Percentiles rank a stretch among this genome's conserved stretches.
Conservation (phyloP, 2,888 invertebrate genomes). For the Drosophila atripex region DNA sequence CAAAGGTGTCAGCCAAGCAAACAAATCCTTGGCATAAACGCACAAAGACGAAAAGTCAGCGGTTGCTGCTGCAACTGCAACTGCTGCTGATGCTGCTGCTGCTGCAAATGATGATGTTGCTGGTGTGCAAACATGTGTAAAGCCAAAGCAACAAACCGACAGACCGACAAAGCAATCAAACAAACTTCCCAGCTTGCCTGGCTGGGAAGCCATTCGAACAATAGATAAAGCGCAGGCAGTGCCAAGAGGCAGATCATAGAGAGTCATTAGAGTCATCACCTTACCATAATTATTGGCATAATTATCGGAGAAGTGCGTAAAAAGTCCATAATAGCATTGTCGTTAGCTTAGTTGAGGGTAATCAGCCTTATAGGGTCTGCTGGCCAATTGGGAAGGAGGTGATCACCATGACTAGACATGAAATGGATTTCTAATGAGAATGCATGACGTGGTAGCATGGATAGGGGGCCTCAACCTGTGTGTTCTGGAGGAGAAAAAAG, state of each 20-base stretch:
- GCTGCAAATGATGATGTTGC: conserved; percentile 35
- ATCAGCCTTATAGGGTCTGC: conserved; percentile 41
- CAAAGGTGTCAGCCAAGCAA: conserved; percentile 72
- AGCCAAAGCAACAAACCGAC: conserved; percentile 67
- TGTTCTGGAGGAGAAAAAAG: conserved; percentile 4
- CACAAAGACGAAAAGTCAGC: conserved; percentile 49
- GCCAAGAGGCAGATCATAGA: conserved; percentile 30
- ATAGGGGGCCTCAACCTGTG: conserved; percentile 23
- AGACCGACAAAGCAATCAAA: conserved; percentile 43
- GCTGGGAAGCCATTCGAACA: conserved; percentile 38
- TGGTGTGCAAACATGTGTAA: conserved; percentile 69
- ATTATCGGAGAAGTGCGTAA: conserved; percentile 41
- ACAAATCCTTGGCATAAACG: conserved; percentile 57
- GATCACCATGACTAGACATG: conserved; percentile 37
- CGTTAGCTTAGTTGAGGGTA: conserved; percentile 49
- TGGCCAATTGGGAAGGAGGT: conserved; percentile 8
- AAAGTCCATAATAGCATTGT: conserved; percentile 56
- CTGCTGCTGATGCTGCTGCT: conserved; percentile 38
- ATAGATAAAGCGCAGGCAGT: conserved; percentile 45
- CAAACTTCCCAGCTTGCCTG: conserved; percentile 31
- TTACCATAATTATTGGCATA: conserved; percentile 58
- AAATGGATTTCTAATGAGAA: conserved; percentile 42
- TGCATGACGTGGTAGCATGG: neutral
- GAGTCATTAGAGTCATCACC: conserved; percentile 52
- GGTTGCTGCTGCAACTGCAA: conserved; percentile 14